These are phyloP conservation scores for Pomacea canaliculata DNA, from an alignment of 2,888 invertebrate species.

Conservation along the genomic window DNA sequence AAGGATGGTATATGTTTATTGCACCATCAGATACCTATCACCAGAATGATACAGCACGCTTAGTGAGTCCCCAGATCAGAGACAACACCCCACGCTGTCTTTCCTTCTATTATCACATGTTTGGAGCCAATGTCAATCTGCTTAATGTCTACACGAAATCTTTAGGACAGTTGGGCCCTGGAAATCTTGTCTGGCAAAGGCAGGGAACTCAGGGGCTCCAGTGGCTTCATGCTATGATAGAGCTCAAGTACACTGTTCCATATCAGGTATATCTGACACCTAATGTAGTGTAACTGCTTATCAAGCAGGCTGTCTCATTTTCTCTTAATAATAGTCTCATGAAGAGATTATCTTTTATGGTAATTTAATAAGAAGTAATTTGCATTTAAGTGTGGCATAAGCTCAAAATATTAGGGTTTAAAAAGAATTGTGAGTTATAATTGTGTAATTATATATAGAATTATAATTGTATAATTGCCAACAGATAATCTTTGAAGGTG, in stretches of 20 bases:
- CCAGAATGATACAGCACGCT: constrained; percentile 74
- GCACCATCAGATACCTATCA: constrained; percentile 74
- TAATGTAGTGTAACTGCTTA: too few species aligned
- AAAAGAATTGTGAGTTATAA: too few species aligned
- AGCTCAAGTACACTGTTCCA: constrained; percentile 17
- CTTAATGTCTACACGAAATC: constrained; percentile 53
- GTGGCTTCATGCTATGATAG: constrained; percentile 35
- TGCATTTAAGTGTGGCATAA: too few species aligned
- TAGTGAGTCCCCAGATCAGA: constrained; percentile 59
- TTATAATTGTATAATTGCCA: not conserved
- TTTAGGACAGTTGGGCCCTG: constrained; percentile 12
- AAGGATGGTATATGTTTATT: constrained; percentile 73
- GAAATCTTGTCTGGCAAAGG: constrained; percentile 30
- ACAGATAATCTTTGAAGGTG: constrained; percentile 64
- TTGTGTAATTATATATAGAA: too few species aligned
- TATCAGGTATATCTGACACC: constrained; percentile 23
- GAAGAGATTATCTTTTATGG: too few species aligned
- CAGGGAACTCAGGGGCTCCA: constrained; percentile 39
- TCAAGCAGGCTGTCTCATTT: too few species aligned
- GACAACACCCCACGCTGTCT: constrained; percentile 45
- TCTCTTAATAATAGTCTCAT: too few species aligned
- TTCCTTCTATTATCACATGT: constrained; percentile 64
- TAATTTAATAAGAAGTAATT: too few species aligned
- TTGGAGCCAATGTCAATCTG: constrained; percentile 50
- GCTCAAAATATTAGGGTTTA: too few species aligned